Percentiles rank a stretch among this genome's conserved stretches.
These are phyloP conservation scores for Chaetops frenatus DNA, from an alignment of 2,113 vertebrate genomes.

Conservation along the genomic window DNA sequence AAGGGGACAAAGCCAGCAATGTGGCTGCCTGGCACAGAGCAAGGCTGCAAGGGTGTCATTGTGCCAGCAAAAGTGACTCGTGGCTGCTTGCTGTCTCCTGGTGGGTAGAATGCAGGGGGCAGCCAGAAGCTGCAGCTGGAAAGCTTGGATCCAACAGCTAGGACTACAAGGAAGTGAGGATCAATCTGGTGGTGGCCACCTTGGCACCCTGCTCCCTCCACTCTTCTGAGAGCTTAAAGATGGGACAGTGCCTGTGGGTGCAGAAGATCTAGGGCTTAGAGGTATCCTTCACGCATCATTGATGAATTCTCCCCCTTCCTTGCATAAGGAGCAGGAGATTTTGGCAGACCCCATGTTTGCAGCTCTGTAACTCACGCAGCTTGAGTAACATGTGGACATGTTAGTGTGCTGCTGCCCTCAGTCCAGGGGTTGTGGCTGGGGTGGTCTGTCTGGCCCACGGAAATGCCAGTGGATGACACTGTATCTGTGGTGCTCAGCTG, in stretches of 20 bases:
- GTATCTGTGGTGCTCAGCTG: not conserved
- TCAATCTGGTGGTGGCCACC: not conserved
- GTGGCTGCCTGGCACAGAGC: not conserved
- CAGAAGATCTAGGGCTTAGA: not conserved
- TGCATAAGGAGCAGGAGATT: not conserved
- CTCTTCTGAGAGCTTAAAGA: not conserved
- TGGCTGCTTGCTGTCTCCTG: not conserved
- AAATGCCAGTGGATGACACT: not conserved
- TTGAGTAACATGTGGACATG: not conserved
- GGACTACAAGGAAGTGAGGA: not conserved
- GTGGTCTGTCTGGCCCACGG: accelerated
- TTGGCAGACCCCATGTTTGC: not conserved
- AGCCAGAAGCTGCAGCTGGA: not conserved
- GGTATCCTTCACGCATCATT: not conserved
- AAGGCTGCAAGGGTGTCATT: not conserved
- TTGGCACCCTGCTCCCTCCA: accelerated
- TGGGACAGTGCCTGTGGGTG: not conserved
- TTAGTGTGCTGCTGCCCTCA: not conserved
- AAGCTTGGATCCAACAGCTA: not conserved
- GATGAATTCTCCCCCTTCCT: not conserved
- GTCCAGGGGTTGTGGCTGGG: not conserved
- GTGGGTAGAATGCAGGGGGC: not conserved
- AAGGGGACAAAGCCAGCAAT: not conserved
- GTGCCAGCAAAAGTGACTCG: accelerated
- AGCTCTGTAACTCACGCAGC: not conserved